Percentiles rank a stretch among this genome's conserved stretches.
These are phyloP conservation scores for Chionodraco myersi DNA, from an alignment of 2,113 vertebrate genomes.

Conservation along the genomic window DNA sequence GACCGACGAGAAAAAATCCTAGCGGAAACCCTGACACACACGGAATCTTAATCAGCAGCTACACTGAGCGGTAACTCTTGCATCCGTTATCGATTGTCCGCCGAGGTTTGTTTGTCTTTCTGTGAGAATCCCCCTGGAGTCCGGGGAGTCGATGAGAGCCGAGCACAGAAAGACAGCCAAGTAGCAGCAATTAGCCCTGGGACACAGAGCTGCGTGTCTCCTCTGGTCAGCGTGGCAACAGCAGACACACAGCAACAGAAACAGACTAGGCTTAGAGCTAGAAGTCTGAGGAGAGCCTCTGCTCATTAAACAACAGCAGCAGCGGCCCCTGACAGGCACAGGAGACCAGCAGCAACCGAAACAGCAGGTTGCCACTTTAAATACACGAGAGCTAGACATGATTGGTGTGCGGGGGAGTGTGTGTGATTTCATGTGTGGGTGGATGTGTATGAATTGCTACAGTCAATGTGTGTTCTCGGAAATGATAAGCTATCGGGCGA, in stretches of 20 bases:
- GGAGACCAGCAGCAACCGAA: constrained; percentile 41
- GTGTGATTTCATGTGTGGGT: constrained; percentile 23
- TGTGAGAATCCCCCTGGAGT: constrained; percentile 68
- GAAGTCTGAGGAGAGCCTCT: constrained; percentile 38
- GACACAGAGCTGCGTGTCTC: constrained; percentile 68
- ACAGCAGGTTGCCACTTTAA: constrained; percentile 63
- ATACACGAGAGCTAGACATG: constrained; percentile 48
- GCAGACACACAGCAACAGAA: constrained; percentile 51
- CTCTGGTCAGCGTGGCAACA: constrained; percentile 64
- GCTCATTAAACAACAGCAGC: constrained; percentile 66
- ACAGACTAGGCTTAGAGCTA: constrained; percentile 31
- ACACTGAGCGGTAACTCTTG: constrained; percentile 67
- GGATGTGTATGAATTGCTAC: constrained; percentile 4
- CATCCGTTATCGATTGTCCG: constrained; percentile 79
- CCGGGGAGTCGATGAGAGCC: constrained; percentile 73
- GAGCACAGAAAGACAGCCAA: constrained; percentile 69
- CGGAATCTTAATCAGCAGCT: constrained; percentile 76
- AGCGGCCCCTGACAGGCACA: constrained; percentile 55
- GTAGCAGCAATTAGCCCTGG: constrained; percentile 78
- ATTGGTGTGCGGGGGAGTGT: constrained; percentile 23
- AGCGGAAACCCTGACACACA: too few species aligned
- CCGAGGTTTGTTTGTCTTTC: constrained; percentile 81
- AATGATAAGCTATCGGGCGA: constrained; percentile 26
- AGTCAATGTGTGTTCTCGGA: constrained; percentile 12
- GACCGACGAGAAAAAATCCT: too few species aligned